A percentile compares a stretch with the other conserved stretches of the same genome.
Conservation (phyloP, 2,797 vertebrate species). For the Girardinus metallicus region DNA sequence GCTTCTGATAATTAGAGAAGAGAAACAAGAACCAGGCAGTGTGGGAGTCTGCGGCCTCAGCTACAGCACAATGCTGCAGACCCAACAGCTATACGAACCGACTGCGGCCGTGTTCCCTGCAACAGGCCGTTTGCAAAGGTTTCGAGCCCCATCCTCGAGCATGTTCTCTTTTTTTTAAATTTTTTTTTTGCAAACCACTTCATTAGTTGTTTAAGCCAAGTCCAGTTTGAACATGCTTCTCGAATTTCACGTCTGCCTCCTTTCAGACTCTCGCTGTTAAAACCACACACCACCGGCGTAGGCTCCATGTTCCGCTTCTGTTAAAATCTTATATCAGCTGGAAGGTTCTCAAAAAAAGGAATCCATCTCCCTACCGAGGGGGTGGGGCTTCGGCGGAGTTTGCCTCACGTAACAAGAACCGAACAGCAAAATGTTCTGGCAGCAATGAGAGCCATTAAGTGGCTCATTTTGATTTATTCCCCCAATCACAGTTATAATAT, state of each 20-base stretch:
- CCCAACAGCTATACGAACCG: conserved; percentile 42
- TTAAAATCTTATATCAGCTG: background rate
- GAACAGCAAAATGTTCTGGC: background rate
- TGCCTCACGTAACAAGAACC: background rate
- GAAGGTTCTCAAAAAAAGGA: background rate
- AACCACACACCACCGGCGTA: conserved; percentile 3
- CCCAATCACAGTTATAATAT: background rate
- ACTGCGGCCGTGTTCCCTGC: conserved; percentile 24
- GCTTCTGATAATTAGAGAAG: conserved; percentile 26
- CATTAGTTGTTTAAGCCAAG: conserved; percentile 35
- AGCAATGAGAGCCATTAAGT: background rate
- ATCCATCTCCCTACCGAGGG: background rate
- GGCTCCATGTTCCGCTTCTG: background rate
- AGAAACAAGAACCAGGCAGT: conserved; percentile 32
- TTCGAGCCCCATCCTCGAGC: conserved; percentile 33
- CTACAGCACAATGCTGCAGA: conserved; percentile 37
- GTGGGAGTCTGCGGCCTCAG: conserved; percentile 56
- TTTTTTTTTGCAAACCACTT: conserved; percentile 33
- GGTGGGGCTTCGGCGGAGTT: background rate
- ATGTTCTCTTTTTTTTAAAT: background rate
- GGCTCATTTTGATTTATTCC: background rate
- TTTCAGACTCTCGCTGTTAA: conserved; percentile 12
- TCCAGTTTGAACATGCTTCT: conserved; percentile 20
- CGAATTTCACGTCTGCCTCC: conserved; percentile 21
- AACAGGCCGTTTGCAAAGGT: conserved; percentile 26